Evolutionary conservation across 2,888 invertebrate species (phyloP), one percentile per base, ranked within the genome.

Genomic region (Neoaliturus tenellus): DNA sequence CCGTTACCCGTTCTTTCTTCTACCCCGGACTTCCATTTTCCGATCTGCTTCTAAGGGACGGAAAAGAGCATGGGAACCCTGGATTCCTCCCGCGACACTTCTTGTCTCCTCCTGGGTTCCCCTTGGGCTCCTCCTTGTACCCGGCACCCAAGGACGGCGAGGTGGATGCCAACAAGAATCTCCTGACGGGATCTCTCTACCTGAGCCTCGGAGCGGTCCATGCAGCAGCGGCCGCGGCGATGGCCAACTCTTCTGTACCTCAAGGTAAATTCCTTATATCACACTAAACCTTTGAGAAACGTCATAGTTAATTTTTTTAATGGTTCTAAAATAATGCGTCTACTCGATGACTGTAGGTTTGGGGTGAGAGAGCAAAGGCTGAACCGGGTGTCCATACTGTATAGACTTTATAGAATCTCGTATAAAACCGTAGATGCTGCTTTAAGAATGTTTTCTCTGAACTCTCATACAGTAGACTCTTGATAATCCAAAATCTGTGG

Each of bases 161-260:
- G 55, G 78, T 87, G 41, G 88, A 88, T 75, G 87, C 86, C 48
- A 87, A 87, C 83, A 88, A 92, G 80, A 90, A 90, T 84, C 91
- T 92, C 87, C 89, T 92, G 25, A 90, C 92, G 12, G 91, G 92
- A n/a, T 92, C 92, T 10, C 89, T 94, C 82, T 94, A 94, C 88
- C 93, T 94, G 85, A 95, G 95, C 87, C 85, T 89, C 31, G 89
- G 89, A n/a, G 94, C 94, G 10, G 93, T 94, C 28, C 94, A 94
- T 87, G 94, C 94, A 0, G 94, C 94, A 12, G 92, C 92, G 89
- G 91, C 92, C 0, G 91, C 91, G 20, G 91, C 91, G 41, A 87
- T 88, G 75, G 87, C 86, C 80, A 87, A 86, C 85, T 87, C 87
- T 0, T 83, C 87, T 8, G 82, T 86, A 67, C 85, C 86, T 23